Percentiles rank a stretch among this genome's conserved stretches.
These are phyloP conservation scores for Varroa destructor DNA, from an alignment of 1,140 invertebrate species.

Conservation along the genomic window DNA sequence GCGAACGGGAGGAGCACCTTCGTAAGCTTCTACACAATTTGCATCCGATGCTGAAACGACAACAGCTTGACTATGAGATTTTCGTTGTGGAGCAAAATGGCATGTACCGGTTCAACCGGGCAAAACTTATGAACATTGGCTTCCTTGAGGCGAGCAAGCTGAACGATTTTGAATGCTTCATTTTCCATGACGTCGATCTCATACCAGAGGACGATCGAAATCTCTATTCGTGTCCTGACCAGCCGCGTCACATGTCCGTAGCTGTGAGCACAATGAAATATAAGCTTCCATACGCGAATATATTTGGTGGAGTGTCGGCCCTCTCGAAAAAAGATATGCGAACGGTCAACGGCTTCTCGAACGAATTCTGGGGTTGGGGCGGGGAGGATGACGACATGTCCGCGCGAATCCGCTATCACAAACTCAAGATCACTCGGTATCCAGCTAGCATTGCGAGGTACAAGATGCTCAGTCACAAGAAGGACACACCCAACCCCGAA, in stretches of 20 bases:
- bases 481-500: conserved; percentile 73
- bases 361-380: conserved; percentile 83
- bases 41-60: conserved; percentile 47
- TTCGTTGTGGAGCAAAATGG: conserved; percentile 47
- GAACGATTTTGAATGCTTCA: conserved; percentile 50
- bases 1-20: conserved; percentile 47
- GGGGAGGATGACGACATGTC: conserved; percentile 86
- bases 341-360: conserved; percentile 75
- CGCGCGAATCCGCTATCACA: conserved; percentile 56
- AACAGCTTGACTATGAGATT: conserved; percentile 48
- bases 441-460: conserved; percentile 72
- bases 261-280: conserved; percentile 37
- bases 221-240: conserved; percentile 69
- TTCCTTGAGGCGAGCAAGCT: conserved; percentile 67
- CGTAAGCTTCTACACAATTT: conserved; percentile 43
- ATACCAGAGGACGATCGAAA: conserved; percentile 82
- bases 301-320: conserved; percentile 64
- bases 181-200: conserved; percentile 90
- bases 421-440: conserved; percentile 69
- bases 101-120: conserved; percentile 61
- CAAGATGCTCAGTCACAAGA: conserved; percentile 74
- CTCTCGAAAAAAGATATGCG: conserved; percentile 65
- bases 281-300: conserved; percentile 37
- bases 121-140: conserved; percentile 87
- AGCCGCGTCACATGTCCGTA: conserved; percentile 40